Evolutionary conservation across 2,113 vertebrate genomes (phyloP).

Genomic region (Casuarius casuarius): DNA sequence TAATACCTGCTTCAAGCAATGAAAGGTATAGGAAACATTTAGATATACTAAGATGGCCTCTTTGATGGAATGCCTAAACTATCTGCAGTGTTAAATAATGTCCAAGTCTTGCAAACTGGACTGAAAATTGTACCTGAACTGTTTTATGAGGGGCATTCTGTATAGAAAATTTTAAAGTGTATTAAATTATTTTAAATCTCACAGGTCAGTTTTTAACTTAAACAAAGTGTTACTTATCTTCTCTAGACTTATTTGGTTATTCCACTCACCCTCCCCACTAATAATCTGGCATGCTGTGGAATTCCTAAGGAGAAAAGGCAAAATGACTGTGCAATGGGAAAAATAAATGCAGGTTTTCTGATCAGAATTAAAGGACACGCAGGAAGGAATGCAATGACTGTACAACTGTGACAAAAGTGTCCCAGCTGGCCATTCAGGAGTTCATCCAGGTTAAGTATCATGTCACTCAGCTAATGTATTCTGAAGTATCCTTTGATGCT

Average conservation of each 20-base stretch:
- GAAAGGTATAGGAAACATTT: not conserved
- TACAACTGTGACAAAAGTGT: not conserved
- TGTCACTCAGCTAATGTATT: not conserved
- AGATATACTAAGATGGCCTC: not conserved
- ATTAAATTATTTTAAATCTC: not conserved
- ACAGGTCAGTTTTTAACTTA: not conserved
- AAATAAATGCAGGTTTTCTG: not conserved
- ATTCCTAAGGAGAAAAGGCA: not conserved
- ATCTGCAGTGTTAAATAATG: not conserved
- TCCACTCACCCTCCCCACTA: not conserved
- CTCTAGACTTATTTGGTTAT: not conserved
- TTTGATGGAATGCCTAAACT: not conserved
- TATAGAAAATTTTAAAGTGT: not conserved
- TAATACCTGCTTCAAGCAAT: not conserved
- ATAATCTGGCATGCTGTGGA: not conserved
- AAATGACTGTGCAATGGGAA: not conserved
- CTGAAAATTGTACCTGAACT: not conserved
- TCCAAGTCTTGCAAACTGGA: not conserved
- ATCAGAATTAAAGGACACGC: not conserved
- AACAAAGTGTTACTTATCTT: not conserved
- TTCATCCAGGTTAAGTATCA: not conserved
- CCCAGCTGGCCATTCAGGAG: not conserved
- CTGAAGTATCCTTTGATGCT: not conserved
- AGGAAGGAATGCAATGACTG: not conserved
- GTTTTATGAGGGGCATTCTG: not conserved